Conservation (phyloP, 2,113 vertebrate species). For the Melanocharis versteri region DNA sequence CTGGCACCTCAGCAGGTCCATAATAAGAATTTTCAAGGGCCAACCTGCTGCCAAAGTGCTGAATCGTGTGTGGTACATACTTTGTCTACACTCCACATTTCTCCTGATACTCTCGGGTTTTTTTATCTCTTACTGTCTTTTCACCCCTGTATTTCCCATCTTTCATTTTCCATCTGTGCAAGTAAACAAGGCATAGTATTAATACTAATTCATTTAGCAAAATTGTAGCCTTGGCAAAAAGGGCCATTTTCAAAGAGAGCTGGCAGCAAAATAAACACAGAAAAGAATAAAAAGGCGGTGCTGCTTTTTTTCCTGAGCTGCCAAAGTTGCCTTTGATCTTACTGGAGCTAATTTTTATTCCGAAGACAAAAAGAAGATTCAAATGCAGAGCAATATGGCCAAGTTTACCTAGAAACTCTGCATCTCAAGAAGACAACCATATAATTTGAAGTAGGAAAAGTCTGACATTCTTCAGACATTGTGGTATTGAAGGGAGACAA, state of each 20-base stretch:
- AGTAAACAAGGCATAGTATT: background rate
- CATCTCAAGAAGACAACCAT: background rate
- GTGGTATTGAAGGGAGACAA: background rate
- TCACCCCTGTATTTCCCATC: background rate
- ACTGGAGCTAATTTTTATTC: background rate
- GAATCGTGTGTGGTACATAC: background rate
- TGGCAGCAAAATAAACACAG: background rate
- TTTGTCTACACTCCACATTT: background rate
- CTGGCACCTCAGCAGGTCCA: background rate
- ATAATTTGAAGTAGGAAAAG: background rate
- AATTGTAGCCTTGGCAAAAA: background rate
- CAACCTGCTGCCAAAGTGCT: background rate
- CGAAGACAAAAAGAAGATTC: background rate
- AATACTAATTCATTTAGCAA: background rate
- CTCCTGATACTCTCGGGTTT: background rate
- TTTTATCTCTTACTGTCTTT: background rate
- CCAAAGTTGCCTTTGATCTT: background rate
- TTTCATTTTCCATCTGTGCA: background rate
- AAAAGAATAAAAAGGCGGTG: background rate
- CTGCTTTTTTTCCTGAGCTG: background rate
- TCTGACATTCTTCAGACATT: background rate
- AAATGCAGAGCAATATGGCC: background rate
- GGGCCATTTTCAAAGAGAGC: background rate
- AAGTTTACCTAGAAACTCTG: background rate
- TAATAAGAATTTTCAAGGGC: fast-evolving